Conservation (phyloP, 2,113 vertebrate species). For the Malaclemys terrapin region DNA sequence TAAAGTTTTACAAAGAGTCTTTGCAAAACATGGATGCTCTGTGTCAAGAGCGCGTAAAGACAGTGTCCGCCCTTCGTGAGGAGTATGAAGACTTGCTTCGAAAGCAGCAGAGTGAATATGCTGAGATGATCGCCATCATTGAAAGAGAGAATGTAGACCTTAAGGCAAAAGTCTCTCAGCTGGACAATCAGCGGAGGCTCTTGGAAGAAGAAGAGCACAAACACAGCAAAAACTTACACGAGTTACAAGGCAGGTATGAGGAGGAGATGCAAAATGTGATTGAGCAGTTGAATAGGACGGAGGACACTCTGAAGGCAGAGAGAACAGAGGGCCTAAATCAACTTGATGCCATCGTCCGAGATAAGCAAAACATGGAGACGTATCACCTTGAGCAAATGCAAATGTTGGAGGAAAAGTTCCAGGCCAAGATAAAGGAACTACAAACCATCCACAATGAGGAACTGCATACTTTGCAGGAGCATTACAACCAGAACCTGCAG, state of each 20-base stretch:
- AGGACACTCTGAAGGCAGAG: conserved; percentile 84
- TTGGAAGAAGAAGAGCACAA: conserved; percentile 80
- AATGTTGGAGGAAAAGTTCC: conserved; percentile 88
- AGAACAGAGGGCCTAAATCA: conserved; percentile 80
- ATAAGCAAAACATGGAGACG: conserved; percentile 85
- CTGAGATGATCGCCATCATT: conserved; percentile 79
- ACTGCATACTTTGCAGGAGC: conserved; percentile 84
- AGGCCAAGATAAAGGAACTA: conserved; percentile 87
- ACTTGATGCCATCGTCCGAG: conserved; percentile 81
- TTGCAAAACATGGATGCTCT: conserved; percentile 81
- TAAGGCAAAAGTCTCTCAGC: conserved; percentile 82
- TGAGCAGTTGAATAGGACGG: conserved; percentile 79
- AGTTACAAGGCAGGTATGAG: conserved; percentile 82
- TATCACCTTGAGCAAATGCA: conserved; percentile 85
- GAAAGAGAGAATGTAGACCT: conserved; percentile 88
- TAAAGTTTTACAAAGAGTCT: conserved; percentile 84
- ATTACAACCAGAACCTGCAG: conserved; percentile 85
- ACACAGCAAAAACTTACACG: conserved; percentile 80
- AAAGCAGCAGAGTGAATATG: conserved; percentile 85
- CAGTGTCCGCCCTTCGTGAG: conserved; percentile 79
- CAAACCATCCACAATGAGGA: conserved; percentile 86
- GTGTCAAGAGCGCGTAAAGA: conserved; percentile 84
- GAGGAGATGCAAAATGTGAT: conserved; percentile 82
- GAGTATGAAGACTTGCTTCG: conserved; percentile 87
- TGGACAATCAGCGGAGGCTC: conserved; percentile 79